Evolutionary conservation across 2,113 vertebrate genomes (phyloP).

Genomic region (Bos indicus): DNA sequence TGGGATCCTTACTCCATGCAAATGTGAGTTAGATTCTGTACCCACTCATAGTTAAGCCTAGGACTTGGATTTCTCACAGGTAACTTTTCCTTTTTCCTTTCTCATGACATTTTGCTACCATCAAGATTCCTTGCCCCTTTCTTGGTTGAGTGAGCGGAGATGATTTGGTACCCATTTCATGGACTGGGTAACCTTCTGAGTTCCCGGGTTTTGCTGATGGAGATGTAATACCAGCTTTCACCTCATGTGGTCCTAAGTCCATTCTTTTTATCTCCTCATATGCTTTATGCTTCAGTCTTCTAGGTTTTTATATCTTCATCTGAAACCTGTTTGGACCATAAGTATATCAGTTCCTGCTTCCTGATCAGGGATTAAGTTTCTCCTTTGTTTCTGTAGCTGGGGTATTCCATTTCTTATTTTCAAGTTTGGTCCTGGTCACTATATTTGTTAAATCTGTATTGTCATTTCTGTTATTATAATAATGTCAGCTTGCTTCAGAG

Average conservation of each 20-base stretch:
- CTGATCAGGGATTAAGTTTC: neutral
- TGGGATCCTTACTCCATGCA: neutral
- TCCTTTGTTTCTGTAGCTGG: neutral
- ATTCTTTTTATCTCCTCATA: neutral
- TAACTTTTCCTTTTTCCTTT: neutral
- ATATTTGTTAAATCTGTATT: neutral
- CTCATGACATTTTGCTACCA: neutral
- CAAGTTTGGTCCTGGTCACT: neutral
- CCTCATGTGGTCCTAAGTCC: neutral
- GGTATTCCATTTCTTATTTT: neutral
- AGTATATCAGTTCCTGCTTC: neutral
- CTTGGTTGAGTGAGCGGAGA: neutral
- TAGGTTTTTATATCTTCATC: neutral
- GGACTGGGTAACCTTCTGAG: neutral
- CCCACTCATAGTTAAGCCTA: neutral
- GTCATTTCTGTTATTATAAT: neutral
- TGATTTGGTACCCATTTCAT: neutral
- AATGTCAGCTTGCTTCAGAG: neutral
- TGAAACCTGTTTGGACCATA: neutral
- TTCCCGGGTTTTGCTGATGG: neutral
- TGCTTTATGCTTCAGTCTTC: neutral
- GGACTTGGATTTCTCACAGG: neutral
- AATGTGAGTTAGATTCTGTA: neutral
- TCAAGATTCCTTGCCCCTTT: neutral
- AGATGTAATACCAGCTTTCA: neutral